Evolutionary conservation across 2,113 vertebrate genomes (phyloP).

Genomic region (Chitala chitala): DNA sequence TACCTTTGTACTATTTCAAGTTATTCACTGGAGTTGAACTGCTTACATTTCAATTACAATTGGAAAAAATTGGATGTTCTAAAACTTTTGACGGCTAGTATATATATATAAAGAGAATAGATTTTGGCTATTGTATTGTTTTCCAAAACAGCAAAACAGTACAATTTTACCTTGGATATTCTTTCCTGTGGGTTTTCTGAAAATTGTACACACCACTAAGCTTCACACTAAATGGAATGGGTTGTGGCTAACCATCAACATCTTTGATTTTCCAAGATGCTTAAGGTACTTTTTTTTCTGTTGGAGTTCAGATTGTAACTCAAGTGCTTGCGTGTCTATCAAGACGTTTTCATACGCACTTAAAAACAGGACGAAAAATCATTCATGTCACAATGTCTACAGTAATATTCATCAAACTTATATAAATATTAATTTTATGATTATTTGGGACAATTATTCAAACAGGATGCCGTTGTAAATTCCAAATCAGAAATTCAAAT

Average conservation of each 20-base stretch:
- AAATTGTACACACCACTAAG: constrained; percentile 61
- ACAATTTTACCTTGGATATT: constrained; percentile 48
- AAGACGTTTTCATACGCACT: not conserved
- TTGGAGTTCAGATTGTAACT: too few species aligned
- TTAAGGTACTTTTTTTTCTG: constrained; percentile 2
- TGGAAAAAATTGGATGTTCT: too few species aligned
- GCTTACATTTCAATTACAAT: too few species aligned
- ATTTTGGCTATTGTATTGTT: too few species aligned
- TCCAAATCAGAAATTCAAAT: not conserved
- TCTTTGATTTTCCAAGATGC: constrained; percentile 20
- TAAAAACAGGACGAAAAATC: not conserved
- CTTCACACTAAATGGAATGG: constrained; percentile 48
- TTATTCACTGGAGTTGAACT: too few species aligned
- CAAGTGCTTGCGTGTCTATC: not conserved
- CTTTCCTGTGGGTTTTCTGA: constrained; percentile 51
- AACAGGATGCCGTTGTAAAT: not conserved
- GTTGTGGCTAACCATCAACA: constrained; percentile 47
- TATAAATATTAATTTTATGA: not conserved
- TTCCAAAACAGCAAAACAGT: constrained; percentile 39
- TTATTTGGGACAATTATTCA: not conserved
- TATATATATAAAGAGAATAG: too few species aligned
- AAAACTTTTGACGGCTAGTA: too few species aligned
- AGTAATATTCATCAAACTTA: not conserved
- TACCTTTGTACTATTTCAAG: too few species aligned
- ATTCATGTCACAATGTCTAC: not conserved